These are phyloP conservation scores for Protophormia terraenovae DNA, from an alignment of 2,888 invertebrate species.

Conservation along the genomic window DNA sequence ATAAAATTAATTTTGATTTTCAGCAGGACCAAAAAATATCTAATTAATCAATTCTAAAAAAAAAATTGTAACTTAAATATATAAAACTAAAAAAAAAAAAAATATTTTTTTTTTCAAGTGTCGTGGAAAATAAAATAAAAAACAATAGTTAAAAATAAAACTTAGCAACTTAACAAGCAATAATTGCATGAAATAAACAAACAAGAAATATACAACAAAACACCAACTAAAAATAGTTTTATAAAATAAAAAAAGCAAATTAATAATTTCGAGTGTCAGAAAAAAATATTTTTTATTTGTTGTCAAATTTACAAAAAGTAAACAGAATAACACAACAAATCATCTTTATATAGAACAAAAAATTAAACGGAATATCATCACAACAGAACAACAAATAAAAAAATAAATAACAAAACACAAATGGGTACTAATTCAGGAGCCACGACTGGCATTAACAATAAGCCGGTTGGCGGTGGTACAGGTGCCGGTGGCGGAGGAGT, in stretches of 20 bases:
- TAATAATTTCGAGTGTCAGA: constrained; percentile 22
- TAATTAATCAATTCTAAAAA: neutral
- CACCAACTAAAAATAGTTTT: constrained; percentile 48
- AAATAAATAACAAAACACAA: constrained; percentile 77
- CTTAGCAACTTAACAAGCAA: constrained; percentile 44
- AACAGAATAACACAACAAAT: too few species aligned
- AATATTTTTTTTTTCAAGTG: constrained; percentile 24
- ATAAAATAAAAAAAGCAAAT: constrained; percentile 21
- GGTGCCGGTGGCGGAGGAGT: constrained; percentile 74
- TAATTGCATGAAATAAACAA: constrained; percentile 50
- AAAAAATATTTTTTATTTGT: constrained; percentile 10
- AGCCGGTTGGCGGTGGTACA: constrained; percentile 77
- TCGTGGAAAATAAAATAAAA: constrained; percentile 20
- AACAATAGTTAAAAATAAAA: neutral
- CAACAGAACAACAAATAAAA: constrained; percentile 67
- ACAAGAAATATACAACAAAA: constrained; percentile 15
- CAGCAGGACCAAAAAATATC: constrained; percentile 37
- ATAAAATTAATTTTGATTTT: neutral
- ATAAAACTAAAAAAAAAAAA: neutral
- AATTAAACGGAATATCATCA: constrained; percentile 51
- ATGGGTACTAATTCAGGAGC: constrained; percentile 83
- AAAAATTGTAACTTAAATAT: neutral
- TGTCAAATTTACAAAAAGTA: constrained; percentile 8
- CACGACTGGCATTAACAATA: constrained; percentile 81
- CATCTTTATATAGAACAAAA: constrained; percentile 7